These are phyloP conservation scores for Erebia epiphron DNA, from an alignment of 2,888 invertebrate species.

Conservation along the genomic window DNA sequence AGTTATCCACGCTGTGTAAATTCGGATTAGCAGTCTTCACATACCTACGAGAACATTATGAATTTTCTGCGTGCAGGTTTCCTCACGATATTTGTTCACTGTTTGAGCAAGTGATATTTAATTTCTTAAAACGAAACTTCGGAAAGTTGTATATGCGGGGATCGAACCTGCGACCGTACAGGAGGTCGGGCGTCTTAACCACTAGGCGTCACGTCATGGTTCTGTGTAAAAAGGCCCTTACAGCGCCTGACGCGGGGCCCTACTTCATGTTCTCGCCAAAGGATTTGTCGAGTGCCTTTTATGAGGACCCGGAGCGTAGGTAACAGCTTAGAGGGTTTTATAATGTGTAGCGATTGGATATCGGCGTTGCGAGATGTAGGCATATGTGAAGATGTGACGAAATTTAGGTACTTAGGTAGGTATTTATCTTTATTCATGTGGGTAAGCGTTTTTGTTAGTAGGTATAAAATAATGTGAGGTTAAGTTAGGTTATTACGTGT, in stretches of 20 bases:
- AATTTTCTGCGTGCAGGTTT: too few relatives aligned
- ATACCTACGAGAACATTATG: too few relatives aligned
- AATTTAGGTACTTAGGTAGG: background rate
- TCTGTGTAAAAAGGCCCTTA: background rate
- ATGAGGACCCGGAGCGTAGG: slow-evolving; percentile 73
- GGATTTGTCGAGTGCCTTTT: slow-evolving; percentile 80
- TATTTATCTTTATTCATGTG: background rate
- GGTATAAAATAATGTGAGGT: too few relatives aligned
- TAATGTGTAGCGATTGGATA: slow-evolving; percentile 23
- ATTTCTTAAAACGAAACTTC: too few relatives aligned
- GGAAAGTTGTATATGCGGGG: too few relatives aligned
- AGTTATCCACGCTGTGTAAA: too few relatives aligned
- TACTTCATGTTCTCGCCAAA: slow-evolving; percentile 79
- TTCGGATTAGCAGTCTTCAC: too few relatives aligned
- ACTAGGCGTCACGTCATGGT: background rate
- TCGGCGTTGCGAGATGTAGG: slow-evolving; percentile 2
- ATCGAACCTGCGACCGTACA: too few relatives aligned
- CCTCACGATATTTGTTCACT: too few relatives aligned
- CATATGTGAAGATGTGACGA: background rate
- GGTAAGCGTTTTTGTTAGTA: background rate
- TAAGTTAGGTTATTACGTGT: too few relatives aligned
- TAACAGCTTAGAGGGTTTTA: slow-evolving; percentile 68
- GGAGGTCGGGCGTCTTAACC: too few relatives aligned
- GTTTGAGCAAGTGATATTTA: too few relatives aligned
- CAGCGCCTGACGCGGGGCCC: slow-evolving; percentile 79